These are phyloP conservation scores for Sterrhoptilus dennistouni DNA, from an alignment of 2,113 vertebrate genomes.

Conservation along the genomic window DNA sequence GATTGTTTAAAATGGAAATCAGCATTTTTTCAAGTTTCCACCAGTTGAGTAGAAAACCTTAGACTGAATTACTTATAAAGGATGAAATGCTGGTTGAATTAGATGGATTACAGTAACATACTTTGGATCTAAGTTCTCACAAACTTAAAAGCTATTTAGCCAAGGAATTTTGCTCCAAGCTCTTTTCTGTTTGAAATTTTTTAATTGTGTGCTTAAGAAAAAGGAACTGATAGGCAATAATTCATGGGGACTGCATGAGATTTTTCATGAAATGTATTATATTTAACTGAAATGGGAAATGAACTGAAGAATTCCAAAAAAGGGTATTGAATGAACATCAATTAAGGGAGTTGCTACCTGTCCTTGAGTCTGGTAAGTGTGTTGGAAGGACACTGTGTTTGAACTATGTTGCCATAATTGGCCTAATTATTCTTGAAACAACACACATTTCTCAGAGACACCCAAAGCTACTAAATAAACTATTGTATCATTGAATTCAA, in stretches of 20 bases:
- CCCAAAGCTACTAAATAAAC: background rate
- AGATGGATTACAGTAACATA: conserved; percentile 13
- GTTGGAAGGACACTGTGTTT: background rate
- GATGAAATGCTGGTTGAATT: conserved; percentile 5
- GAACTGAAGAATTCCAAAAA: background rate
- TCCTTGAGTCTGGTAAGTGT: background rate
- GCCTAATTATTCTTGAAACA: background rate
- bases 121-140: conserved; percentile 21
- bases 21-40: background rate
- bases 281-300: background rate
- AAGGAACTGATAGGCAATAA: background rate
- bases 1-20: background rate
- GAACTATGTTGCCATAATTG: background rate
- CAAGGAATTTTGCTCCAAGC: conserved; percentile 25
- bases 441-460: background rate
- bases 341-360: background rate
- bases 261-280: background rate
- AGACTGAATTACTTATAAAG: background rate
- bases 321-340: background rate
- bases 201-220: background rate
- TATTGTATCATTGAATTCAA: background rate
- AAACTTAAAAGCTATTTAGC: conserved; percentile 36
- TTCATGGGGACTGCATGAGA: background rate
- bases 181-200: background rate
- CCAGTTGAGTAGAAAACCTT: background rate